These are phyloP conservation scores for Platycnemis pennipes DNA, from an alignment of 2,888 invertebrate genomes.

Conservation along the genomic window DNA sequence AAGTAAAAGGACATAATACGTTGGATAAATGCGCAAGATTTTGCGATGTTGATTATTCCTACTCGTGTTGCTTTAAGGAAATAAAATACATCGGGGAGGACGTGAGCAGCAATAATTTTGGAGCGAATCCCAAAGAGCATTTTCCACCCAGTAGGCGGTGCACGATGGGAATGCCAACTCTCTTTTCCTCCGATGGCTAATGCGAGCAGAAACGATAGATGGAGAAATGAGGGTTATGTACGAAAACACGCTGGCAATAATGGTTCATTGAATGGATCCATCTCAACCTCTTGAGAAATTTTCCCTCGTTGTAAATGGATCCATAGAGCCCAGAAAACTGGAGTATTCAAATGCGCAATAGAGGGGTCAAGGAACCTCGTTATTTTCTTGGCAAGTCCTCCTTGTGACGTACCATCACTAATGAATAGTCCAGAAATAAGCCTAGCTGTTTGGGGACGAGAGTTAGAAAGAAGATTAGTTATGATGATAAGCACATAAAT, in stretches of 20 bases:
- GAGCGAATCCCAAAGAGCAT: not conserved
- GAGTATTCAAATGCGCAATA: not conserved
- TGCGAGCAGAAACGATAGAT: not conserved
- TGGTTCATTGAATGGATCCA: not conserved
- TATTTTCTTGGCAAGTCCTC: not conserved
- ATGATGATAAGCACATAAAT: no score
- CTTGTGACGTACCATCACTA: not conserved
- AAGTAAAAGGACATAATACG: no score
- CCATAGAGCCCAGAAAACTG: not conserved
- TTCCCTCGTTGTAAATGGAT: not conserved
- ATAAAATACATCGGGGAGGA: not conserved
- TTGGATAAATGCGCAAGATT: no score
- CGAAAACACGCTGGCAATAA: not conserved
- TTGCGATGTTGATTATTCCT: not conserved
- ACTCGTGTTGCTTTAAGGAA: not conserved
- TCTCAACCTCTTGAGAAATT: not conserved
- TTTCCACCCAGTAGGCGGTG: not conserved
- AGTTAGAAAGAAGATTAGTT: no score
- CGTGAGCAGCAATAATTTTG: conserved; percentile 2
- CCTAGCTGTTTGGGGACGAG: no score
- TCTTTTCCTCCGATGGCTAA: not conserved
- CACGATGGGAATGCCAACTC: not conserved
- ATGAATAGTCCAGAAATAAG: no score
- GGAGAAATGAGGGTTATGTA: not conserved
- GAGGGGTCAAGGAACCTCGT: not conserved